Conservation (phyloP, 2,888 invertebrate species). For the Rhagonycha fulva region DNA sequence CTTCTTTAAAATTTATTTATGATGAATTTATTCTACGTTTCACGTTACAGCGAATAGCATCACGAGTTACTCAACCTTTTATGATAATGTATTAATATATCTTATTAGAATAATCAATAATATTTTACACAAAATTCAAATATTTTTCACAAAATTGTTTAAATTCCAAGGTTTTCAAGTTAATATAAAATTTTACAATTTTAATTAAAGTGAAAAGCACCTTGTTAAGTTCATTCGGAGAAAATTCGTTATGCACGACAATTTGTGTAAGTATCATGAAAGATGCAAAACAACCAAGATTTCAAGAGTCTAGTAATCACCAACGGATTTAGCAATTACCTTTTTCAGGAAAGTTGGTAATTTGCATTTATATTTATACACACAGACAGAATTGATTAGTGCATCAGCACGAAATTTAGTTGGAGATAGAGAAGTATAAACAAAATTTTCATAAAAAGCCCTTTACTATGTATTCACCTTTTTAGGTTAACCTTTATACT, state of each 20-base stretch:
- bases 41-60: not conserved
- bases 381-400: constrained; percentile 1
- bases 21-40: not conserved
- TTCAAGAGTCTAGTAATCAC: constrained; percentile 1
- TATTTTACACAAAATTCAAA: not conserved
- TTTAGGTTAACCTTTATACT: not conserved
- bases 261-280: constrained; percentile 2
- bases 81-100: not conserved
- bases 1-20: constrained; percentile 4
- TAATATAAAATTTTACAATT: not conserved
- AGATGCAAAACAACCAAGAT: constrained; percentile 9
- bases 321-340: not conserved
- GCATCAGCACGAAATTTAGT: not conserved
- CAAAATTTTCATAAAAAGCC: not conserved
- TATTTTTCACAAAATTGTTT: not conserved
- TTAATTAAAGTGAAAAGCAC: not conserved
- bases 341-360: not conserved
- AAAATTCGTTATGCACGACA: not conserved
- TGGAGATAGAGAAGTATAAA: not conserved
- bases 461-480: not conserved
- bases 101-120: constrained; percentile 2
- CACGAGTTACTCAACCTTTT: not conserved
- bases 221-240: not conserved
- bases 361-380: constrained; percentile 1
- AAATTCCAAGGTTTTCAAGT: not conserved